Conservation (phyloP, 2,888 invertebrate species). For the Dermolepida albohirtum region DNA sequence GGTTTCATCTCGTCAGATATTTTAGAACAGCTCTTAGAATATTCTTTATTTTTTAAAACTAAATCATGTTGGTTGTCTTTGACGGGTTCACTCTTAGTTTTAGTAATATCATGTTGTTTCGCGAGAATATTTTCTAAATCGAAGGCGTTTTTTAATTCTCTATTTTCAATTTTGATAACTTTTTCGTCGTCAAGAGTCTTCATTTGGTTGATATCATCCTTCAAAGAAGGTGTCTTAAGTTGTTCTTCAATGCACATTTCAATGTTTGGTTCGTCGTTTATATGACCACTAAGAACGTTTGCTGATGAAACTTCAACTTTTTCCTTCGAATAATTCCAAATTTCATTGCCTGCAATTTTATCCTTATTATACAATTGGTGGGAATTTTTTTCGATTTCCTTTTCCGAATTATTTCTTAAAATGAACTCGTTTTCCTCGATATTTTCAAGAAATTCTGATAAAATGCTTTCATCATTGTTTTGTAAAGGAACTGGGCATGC, state of each 20-base stretch:
- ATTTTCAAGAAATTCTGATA: background rate
- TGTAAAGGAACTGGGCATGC: background rate
- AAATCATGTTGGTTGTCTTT: slow-evolving; percentile 26
- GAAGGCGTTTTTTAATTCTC: no score
- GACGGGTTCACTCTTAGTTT: background rate
- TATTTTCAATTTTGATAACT: no score
- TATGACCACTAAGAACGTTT: background rate
- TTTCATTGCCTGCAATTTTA: background rate
- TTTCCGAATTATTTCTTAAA: slow-evolving; percentile 18
- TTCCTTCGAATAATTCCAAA: background rate
- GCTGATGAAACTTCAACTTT: background rate
- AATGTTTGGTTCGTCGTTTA: no score
- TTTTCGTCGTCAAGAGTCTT: background rate
- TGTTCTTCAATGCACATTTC: no score
- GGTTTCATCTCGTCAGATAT: slow-evolving; percentile 15
- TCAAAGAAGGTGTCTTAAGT: no score
- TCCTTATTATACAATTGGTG: background rate
- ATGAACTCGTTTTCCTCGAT: slow-evolving; percentile 21
- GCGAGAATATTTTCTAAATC: background rate
- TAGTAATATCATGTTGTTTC: background rate
- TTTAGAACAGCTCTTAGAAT: slow-evolving; percentile 5
- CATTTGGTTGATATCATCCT: background rate
- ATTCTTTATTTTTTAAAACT: slow-evolving; percentile 21
- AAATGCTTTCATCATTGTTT: slow-evolving; percentile 21
- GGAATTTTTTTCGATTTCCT: slow-evolving; percentile 15